Base-by-base conservation (phyloP, 2,888 invertebrate species). In the Hylaea fasciaria region DNA sequence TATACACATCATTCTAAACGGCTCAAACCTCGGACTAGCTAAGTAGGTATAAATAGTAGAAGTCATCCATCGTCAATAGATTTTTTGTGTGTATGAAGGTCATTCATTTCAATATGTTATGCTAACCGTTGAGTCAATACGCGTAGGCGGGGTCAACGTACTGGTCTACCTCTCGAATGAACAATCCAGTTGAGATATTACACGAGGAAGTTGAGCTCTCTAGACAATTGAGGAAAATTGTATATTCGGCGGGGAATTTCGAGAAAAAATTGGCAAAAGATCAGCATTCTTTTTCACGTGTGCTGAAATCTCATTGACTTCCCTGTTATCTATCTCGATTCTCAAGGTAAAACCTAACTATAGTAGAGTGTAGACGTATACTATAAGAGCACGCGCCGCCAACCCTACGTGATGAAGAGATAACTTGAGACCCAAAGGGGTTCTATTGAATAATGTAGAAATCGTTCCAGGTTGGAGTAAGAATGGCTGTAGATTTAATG, bases 91-190 rank as follows among this genome's bases (percentile, higher is more conserved):
- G 49, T 46, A 43, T 51, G 66, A 70, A 74, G 71, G 75, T 68
- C 64, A 43, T 55, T 32, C 28, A 44, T 51, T 61, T 58, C 63
- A 50, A 66, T 65, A 60, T 53, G 64, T 44, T 63, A 62, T 68
- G 64, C 62, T 64, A 66, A 69, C 50, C 44, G 43, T 52, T 64
- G 65, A 68, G 67, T 70, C 68, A 72, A 70, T 58, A 39, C 13
- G 63, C 57, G 76, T 73, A 65, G 76, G 74, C 56, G 63, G 56
- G 71, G 68, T 68, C 62, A 64, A 56, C 49, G 71, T 66, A 62
- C 73, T 17, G 41, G 17, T 3, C 28, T 29, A 37, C 46, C 17
- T 40, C 39, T 17, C 22, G 12, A 12, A 16, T 16, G 32, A 37
- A 37, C 4, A n/a, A n/a, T 37, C n/a, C 37, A n/a, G n/a, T n/a